Evolutionary conservation across 1,140 invertebrate genomes (phyloP), one percentile per base, ranked within the genome.

Genomic region (Drosophila ohnishii): DNA sequence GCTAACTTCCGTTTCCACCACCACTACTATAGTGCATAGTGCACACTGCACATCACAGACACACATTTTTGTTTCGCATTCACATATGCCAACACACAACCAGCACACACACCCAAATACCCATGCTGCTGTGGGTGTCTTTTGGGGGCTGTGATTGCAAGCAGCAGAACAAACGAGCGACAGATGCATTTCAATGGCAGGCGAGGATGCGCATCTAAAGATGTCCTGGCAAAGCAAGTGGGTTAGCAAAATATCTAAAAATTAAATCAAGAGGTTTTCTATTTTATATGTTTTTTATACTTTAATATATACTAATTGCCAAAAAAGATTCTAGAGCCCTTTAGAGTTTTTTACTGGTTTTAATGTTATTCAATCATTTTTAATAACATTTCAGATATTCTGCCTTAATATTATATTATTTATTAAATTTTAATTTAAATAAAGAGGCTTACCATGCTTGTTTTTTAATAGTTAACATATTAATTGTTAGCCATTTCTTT

Each of bases 1-100:
- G 65, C 62, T 70, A 74, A 62, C 72, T 87, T 87, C 83, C 76
- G 76, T 34, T 65, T 44, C 66, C 58, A 57, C 39, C 57, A 59
- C 58, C 48, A 69, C 71, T 50, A 51, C 60, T 53, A 51, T 53
- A 51, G 55, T 77, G 56, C 47, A 34, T 48, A 53, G 45, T 51
- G 57, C 57, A 50, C 16, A 44, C 22, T 35, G 16, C 58, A 44
- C 70, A 61, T 63, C 65, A 64, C 75, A 78, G 50, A 35, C 50
- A 35, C 50, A 53, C 62, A 75, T 75, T 81, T 84, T 66, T 73
- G 70, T 69, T 70, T 67, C 56, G 62, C 40, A 57, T 65, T 42
- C 81, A 66, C 67, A 74, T 53, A 84, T 80, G 63, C 63, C 57
- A 48, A 72, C 64, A 71, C 51, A 35, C 32, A 53, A 22, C 50